A percentile compares a stretch with the other conserved stretches of the same genome.
Evolutionary conservation across 2,113 vertebrate genomes (phyloP).

Genomic region (Ammodytes marinus): DNA sequence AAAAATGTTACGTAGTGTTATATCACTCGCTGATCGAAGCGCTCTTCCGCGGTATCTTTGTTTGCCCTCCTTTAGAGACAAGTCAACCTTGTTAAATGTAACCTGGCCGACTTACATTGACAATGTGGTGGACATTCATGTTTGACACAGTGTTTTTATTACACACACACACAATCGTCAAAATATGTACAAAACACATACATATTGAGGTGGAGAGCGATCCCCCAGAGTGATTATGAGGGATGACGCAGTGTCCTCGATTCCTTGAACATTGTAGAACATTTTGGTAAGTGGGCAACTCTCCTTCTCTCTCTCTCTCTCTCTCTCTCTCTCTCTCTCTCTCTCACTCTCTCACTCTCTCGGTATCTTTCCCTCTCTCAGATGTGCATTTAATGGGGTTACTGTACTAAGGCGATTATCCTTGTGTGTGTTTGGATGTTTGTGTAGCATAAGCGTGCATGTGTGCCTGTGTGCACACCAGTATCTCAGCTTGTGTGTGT

Average conservation of each 20-base stretch:
- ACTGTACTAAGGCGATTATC: conserved; percentile 75
- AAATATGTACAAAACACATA: conserved; percentile 22
- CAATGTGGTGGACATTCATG: conserved; percentile 22
- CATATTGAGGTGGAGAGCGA: conserved; percentile 45
- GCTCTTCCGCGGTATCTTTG: conserved; percentile 15
- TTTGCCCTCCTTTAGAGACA: conserved; percentile 6
- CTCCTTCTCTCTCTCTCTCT: conserved; percentile 51
- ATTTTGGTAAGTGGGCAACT: conserved; percentile 72
- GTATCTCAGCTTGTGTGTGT: conserved; percentile 18
- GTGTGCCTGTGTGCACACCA: conserved; percentile 31
- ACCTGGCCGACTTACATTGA: conserved; percentile 21
- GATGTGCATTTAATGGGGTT: conserved; percentile 74
- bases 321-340: conserved; percentile 49
- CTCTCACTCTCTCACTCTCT: conserved; percentile 13
- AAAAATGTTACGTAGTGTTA: conserved; percentile 18
- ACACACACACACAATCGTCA: conserved; percentile 14
- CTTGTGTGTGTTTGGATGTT: conserved; percentile 32
- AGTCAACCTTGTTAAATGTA: conserved; percentile 19
- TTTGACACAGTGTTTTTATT: conserved; percentile 12
- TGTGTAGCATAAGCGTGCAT: conserved; percentile 39
- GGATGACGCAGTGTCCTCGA: conserved; percentile 77
- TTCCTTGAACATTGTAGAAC: conserved; percentile 75
- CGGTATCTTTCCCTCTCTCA: conserved; percentile 46
- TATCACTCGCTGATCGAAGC: conserved; percentile 4
- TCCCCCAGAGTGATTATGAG: conserved; percentile 66